These are phyloP conservation scores for Bothrops jararaca DNA, from an alignment of 2,113 vertebrate species.

Conservation along the genomic window DNA sequence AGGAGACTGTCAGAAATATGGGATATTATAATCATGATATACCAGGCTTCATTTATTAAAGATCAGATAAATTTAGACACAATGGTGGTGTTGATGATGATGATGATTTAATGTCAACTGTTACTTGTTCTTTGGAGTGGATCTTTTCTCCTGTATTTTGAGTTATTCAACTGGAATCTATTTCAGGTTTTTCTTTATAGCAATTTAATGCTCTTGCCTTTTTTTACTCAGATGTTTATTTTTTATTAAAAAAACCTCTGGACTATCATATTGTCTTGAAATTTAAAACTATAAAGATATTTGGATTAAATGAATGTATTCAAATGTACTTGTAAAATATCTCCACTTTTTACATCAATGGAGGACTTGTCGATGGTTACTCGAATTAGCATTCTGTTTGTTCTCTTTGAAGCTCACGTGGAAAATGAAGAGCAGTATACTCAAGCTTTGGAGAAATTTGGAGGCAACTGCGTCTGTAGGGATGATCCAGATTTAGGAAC, in stretches of 20 bases:
- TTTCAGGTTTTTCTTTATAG: neutral
- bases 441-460: conserved; percentile 97
- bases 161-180: neutral
- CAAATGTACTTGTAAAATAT: neutral
- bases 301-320: neutral
- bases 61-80: neutral
- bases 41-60: neutral
- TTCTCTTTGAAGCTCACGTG: conserved; percentile 84
- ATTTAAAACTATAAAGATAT: neutral
- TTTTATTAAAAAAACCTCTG: neutral
- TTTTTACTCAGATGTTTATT: neutral
- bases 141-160: neutral
- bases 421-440: conserved; percentile 99
- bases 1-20: neutral
- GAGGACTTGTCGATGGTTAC: neutral
- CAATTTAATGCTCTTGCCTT: neutral
- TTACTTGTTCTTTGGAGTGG: neutral
- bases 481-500: conserved; percentile 97
- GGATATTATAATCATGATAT: too few species aligned
- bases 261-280: neutral
- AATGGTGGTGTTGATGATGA: neutral
- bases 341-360: neutral
- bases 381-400: conserved; percentile 36
- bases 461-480: conserved; percentile 95
- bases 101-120: neutral